Evolutionary conservation across 2,888 invertebrate species (phyloP), one percentile per base, ranked within the genome.

Genomic region (Asteroscopus sphinx): DNA sequence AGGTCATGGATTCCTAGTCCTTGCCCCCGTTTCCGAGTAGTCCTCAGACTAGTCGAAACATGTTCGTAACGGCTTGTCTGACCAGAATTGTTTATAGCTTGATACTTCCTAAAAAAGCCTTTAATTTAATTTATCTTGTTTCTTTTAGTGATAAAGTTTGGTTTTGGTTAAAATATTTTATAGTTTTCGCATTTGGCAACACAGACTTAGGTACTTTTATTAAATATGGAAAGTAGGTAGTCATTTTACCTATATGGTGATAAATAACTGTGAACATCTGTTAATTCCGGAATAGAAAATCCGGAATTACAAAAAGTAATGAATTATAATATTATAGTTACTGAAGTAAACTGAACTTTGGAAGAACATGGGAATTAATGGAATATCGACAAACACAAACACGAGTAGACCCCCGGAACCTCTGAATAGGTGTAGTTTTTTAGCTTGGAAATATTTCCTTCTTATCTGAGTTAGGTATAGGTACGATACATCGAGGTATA

Each of bases 21-120:
- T 64, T 73, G 68, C 47, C 62, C 68, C 36, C 55, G 52, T 46
- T 73, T 68, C 63, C 60, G 33, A 44, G 70, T 56, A 71, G 63
- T 54, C 54, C 55, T 62, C 67, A 47, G 54, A 77, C 76, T 57
- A 60, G 77, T 77, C 45, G 65, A 58, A 64, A 77, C 77, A 62
- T 65, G 77, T 62, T 63, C 53, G 56, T 64, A 75, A 73, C 70
- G 67, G 54, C 59, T 53, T 49, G 42, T 57, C 53, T 47, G 63
- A 61, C 56, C 48, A 61, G 68, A 75, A 71, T 74, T 13, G 37
- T 51, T 64, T 69, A 74, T 63, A 51, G 58, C 58, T 57, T 52
- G 49, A 42, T 21, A 67, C 71, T 71, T 71, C 73, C 68, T 68
- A 65, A 77, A 67, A 42, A 51, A 64, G 62, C 41, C 12, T 57